Base-by-base conservation (phyloP, 92 coral and sea anemone species). In the Bergia sp. region DNA sequence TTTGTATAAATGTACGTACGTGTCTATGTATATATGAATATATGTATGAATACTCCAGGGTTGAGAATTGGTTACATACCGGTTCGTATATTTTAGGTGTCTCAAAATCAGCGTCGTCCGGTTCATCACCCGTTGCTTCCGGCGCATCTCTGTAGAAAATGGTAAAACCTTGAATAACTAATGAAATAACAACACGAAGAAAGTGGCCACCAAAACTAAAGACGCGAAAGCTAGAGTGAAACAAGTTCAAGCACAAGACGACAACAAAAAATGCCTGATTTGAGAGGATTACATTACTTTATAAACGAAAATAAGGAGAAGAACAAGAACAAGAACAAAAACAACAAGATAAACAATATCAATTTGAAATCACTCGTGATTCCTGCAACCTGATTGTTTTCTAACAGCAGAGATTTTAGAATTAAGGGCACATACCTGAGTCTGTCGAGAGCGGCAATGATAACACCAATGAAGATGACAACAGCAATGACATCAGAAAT, bases 41-140 rank as follows among this genome's bases (percentile, higher is more conserved):
- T 29, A 29, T 29, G 29, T 29, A 29, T 29, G 29, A 29, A 29
- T 74, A 39, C 4, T 0, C 10, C 41, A 72, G 76, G 16, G 36
- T 71, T 36, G 16, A 36, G 76, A 23, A 71, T 38, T 29, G 41
- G 1, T 49, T 21, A 45, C 94, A 57, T 89, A 96, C 99, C 95
- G 95, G 91, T 92, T 96, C 99, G 77, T 96, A 96, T 44, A 96
- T 85, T 86, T 96, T 96, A n/a, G 99, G 99, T 23, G 98, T 96
- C 78, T 96, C 99, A 74, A 96, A 96, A 88, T 96, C 99, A 50
- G 99, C 95, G 76, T 96, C 99, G 44, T 96, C 99, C 1, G 99
- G 99, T 74, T 96, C 99, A 78, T 96, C 99, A 4, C 99, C 99
- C 4, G 99, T 96, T 5, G 99, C 99, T 86, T 96, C 99, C 9